Evolutionary conservation across 1,140 invertebrate genomes (phyloP).

Genomic region (Caerostris darwini): DNA sequence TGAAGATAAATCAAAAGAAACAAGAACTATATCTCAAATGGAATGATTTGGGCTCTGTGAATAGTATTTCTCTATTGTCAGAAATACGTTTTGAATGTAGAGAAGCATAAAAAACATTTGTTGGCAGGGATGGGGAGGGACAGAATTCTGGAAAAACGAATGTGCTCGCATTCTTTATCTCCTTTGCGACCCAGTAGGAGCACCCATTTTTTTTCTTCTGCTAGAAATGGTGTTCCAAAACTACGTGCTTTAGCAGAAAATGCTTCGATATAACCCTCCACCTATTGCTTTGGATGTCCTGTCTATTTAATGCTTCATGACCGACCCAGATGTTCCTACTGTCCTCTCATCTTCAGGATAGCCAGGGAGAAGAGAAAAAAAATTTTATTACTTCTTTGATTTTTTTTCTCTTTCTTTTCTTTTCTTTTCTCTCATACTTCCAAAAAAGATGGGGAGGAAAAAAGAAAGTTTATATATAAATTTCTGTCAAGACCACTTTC

Average conservation of each 20-base stretch:
- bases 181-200: slow-evolving; percentile 19
- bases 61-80: background rate
- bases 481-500: slow-evolving; percentile 60
- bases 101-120: background rate
- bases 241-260: slow-evolving; percentile 27
- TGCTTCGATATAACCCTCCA: background rate
- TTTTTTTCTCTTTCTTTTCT: background rate
- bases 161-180: slow-evolving; percentile 31
- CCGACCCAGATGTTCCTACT: slow-evolving; percentile 64
- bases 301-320: slow-evolving; percentile 64
- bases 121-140: background rate
- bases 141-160: background rate
- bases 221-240: slow-evolving; percentile 11
- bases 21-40: too few species aligned
- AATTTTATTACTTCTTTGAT: slow-evolving; percentile 21
- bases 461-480: slow-evolving; percentile 49
- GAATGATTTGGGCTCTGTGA: too few species aligned
- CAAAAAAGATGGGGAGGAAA: too few species aligned
- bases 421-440: background rate
- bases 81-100: background rate
- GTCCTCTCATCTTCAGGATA: slow-evolving; percentile 9
- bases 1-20: too few species aligned
- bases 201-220: background rate
- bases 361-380: background rate
- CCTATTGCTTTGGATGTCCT: slow-evolving; percentile 18